phyloP scores from a whole-genome alignment of 2,888 invertebrate genomes.

The Chelonus formosanus region DNA sequence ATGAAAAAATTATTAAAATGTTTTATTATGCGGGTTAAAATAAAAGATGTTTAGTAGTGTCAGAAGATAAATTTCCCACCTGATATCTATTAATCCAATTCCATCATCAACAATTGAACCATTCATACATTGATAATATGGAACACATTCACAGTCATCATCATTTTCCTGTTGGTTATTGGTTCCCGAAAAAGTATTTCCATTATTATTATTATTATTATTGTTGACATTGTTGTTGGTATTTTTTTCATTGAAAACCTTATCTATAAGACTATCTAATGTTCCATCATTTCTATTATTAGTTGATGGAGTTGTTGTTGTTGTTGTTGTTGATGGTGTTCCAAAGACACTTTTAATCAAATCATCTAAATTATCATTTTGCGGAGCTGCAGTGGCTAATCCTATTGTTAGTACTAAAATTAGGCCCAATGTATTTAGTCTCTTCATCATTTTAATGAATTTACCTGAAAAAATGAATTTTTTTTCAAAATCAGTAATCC shows the following conservation, averaged over 20 bases:
- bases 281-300: conserved; percentile 3
- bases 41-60: too few species aligned
- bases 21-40: too few species aligned
- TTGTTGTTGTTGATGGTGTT: background rate
- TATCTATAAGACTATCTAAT: conserved; percentile 26
- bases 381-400: background rate
- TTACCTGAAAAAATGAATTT: too few species aligned
- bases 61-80: conserved; percentile 62
- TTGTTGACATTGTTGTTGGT: background rate
- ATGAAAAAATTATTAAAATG: too few species aligned
- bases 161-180: conserved; percentile 26
- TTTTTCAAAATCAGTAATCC: too few species aligned
- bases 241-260: conserved; percentile 20
- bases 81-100: conserved; percentile 78
- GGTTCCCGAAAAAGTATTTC: conserved; percentile 28
- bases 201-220: background rate
- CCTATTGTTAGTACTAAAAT: too few species aligned
- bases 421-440: too few species aligned
- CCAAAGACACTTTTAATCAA: conserved; percentile 7
- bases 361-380: conserved; percentile 12
- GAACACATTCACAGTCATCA: conserved; percentile 75
- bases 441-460: too few species aligned
- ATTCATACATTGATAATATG: conserved; percentile 77
- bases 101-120: conserved; percentile 76
- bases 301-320: background rate